Percentiles rank a stretch among this genome's conserved stretches.
Evolutionary conservation across 2,888 invertebrate species (phyloP).

Genomic region (Brenthis hecate): DNA sequence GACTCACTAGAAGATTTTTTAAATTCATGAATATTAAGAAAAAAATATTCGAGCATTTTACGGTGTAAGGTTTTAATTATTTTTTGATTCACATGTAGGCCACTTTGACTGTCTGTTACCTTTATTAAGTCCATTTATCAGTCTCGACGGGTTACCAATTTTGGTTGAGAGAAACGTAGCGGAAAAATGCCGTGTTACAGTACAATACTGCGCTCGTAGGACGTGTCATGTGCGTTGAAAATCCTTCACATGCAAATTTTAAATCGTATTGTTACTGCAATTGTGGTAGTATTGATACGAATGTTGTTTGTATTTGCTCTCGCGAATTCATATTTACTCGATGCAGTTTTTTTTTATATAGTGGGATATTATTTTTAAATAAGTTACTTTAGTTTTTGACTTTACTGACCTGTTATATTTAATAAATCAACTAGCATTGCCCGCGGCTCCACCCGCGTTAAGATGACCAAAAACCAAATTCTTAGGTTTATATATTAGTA

Average conservation of each 20-base stretch:
- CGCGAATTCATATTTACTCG: background rate
- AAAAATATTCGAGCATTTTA: background rate
- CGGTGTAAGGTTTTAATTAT: background rate
- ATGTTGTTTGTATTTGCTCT: background rate
- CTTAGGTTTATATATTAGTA: no score
- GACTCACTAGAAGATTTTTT: no score
- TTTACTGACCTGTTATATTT: no score
- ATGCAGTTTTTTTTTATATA: background rate
- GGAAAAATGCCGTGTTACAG: conserved; percentile 33
- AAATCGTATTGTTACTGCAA: conserved; percentile 22
- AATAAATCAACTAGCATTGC: no score
- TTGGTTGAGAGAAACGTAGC: conserved; percentile 31
- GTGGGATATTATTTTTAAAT: no score
- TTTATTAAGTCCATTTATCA: conserved; percentile 34
- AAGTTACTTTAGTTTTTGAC: no score
- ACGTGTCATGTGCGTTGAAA: conserved; percentile 32
- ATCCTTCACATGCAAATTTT: conserved; percentile 32
- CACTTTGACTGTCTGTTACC: conserved; percentile 15
- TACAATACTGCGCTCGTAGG: conserved; percentile 35
- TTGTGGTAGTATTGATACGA: background rate
- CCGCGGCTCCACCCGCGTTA: no score
- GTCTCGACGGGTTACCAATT: conserved; percentile 37
- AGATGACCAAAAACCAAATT: no score
- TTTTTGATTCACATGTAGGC: background rate
- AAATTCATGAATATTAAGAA: background rate